Conservation (phyloP, 2,888 invertebrate genomes). For the Hydriomena furcata region DNA sequence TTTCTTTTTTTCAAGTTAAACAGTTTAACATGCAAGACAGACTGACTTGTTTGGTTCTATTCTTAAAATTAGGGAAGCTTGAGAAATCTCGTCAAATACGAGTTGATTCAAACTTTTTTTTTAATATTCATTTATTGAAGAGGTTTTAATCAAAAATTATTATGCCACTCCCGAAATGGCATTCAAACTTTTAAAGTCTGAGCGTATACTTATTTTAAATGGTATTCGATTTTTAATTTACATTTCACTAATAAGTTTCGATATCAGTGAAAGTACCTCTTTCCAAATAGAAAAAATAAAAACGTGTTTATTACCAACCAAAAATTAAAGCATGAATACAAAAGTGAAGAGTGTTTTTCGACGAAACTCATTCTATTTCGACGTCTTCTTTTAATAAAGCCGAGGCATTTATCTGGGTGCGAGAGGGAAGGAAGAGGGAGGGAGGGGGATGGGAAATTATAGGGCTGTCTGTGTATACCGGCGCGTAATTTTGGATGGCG, state of each 20-base stretch:
- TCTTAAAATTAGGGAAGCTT: no score
- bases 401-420: constrained; percentile 44
- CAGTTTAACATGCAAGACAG: no score
- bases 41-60: no score
- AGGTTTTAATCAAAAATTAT: no score
- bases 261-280: constrained; percentile 14
- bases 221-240: constrained; percentile 12
- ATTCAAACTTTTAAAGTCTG: no score
- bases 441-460: constrained; percentile 66
- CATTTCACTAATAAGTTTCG: constrained; percentile 8
- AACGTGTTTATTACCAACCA: constrained; percentile 36
- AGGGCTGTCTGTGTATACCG: constrained; percentile 68
- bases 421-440: constrained; percentile 43
- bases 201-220: no score
- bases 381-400: constrained; percentile 71
- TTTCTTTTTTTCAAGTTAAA: no score
- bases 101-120: no score
- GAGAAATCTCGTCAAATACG: no score
- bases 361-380: constrained; percentile 63
- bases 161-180: no score
- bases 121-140: no score
- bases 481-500: constrained; percentile 75
- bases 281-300: constrained; percentile 24
- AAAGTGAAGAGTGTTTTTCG: constrained; percentile 55
- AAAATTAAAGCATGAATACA: constrained; percentile 50